A percentile compares a stretch with the other conserved stretches of the same genome.
Conservation (phyloP, 2,113 vertebrate genomes). For the Grammomys surdaster region DNA sequence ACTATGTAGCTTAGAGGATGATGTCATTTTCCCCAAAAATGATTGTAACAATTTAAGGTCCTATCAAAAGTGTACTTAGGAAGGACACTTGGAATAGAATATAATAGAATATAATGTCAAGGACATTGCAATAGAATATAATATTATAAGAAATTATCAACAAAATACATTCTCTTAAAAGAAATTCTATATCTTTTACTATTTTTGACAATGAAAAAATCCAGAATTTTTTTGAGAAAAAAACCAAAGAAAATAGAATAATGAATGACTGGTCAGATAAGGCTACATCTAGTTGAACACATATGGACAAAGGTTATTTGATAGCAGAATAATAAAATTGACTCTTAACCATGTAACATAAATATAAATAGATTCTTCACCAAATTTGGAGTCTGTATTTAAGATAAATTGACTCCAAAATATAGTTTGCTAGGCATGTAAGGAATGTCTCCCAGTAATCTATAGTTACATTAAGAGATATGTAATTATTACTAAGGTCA, state of each 20-base stretch:
- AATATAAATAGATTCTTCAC: not conserved
- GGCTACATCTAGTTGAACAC: not conserved
- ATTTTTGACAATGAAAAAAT: slow-evolving; percentile 23
- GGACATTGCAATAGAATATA: not conserved
- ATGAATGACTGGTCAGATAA: not conserved
- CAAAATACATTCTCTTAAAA: not conserved
- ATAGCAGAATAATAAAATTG: not conserved
- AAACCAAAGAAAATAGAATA: not conserved
- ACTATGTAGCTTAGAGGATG: not conserved
- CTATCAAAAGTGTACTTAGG: not conserved
- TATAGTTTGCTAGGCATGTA: not conserved
- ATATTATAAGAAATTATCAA: not conserved
- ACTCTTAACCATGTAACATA: not conserved
- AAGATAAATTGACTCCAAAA: not conserved
- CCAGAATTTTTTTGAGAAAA: not conserved
- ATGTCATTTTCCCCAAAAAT: not conserved
- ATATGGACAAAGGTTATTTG: not conserved
- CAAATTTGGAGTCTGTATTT: not conserved
- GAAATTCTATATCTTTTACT: not conserved
- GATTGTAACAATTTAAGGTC: not conserved
- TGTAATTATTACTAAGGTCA: not conserved
- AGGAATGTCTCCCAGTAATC: not conserved
- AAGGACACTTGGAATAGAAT: no score
- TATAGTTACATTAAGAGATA: not conserved
- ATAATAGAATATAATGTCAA: no score